These are phyloP conservation scores for Polypedilum pembai DNA, from an alignment of 1,140 invertebrate species.

Conservation along the genomic window DNA sequence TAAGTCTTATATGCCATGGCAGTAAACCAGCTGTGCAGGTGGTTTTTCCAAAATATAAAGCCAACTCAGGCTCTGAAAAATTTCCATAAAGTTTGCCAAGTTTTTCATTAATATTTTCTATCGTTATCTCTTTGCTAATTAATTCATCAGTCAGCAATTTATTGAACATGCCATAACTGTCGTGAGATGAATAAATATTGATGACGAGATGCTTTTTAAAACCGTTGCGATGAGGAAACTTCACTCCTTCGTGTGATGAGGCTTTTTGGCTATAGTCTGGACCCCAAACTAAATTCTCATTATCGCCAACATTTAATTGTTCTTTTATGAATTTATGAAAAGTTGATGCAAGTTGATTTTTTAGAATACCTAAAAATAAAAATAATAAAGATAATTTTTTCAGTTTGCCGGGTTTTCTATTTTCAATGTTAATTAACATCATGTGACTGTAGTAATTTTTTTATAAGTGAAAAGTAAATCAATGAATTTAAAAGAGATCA, in stretches of 20 bases:
- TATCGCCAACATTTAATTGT: constrained; percentile 46
- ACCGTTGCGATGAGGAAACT: constrained; percentile 44
- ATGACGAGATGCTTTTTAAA: constrained; percentile 51
- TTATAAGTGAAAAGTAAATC: no score
- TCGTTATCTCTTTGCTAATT: constrained; percentile 42
- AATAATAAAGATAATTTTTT: constrained; percentile 30
- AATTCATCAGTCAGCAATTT: constrained; percentile 39
- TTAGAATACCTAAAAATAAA: constrained; percentile 49
- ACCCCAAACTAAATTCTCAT: constrained; percentile 34
- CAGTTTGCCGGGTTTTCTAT: no score
- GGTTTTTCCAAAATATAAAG: constrained; percentile 51
- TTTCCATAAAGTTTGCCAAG: constrained; percentile 44
- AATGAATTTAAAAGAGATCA: no score
- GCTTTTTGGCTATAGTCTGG: background rate
- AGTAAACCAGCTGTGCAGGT: constrained; percentile 55
- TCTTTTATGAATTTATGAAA: constrained; percentile 47
- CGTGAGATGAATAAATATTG: constrained; percentile 44
- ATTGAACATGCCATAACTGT: constrained; percentile 50
- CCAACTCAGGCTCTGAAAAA: constrained; percentile 60
- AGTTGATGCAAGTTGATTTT: constrained; percentile 49
- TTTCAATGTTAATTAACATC: constrained; percentile 26
- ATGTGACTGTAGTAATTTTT: constrained; percentile 30
- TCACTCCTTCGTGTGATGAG: constrained; percentile 47
- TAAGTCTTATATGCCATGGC: constrained; percentile 62
- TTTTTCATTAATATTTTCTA: constrained; percentile 46